phyloP scores from a whole-genome alignment of 2,113 vertebrate species.

The Carlito syrichta region DNA sequence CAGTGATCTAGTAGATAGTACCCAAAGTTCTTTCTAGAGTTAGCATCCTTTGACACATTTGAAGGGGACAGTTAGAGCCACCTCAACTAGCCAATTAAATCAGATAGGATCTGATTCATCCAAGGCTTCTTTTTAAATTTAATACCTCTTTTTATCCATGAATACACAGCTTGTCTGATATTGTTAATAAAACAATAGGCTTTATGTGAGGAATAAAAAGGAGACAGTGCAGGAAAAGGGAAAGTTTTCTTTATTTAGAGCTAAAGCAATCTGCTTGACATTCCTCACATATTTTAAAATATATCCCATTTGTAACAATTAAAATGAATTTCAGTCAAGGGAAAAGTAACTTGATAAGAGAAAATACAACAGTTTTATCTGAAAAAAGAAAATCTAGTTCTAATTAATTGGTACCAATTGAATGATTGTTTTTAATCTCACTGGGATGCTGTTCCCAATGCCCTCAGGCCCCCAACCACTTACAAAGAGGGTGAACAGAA shows the following conservation, averaged over 20 bases:
- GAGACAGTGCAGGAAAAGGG: background rate
- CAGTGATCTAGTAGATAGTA: background rate
- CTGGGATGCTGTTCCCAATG: background rate
- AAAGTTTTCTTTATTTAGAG: background rate
- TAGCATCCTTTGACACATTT: background rate
- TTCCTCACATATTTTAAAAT: constrained; percentile 20
- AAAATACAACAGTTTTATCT: constrained; percentile 44
- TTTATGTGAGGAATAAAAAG: background rate
- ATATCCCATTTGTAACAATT: constrained; percentile 41
- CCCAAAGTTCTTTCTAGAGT: background rate
- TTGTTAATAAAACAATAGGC: constrained; percentile 3
- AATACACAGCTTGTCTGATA: background rate
- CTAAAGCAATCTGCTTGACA: background rate
- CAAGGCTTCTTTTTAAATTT: too few relatives aligned
- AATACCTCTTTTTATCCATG: background rate
- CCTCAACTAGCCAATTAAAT: background rate
- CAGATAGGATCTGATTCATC: background rate
- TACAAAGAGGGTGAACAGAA: background rate
- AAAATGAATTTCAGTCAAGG: background rate
- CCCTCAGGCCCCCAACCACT: background rate
- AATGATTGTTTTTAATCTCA: constrained; percentile 10
- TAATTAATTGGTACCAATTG: constrained; percentile 42
- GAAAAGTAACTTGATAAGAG: background rate
- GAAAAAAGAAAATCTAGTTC: constrained; percentile 11
- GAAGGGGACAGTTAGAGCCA: background rate